A percentile compares a stretch with the other conserved stretches of the same genome.
phyloP scores from a whole-genome alignment of 2,888 invertebrate species.

The Epistrophe grossulariae region DNA sequence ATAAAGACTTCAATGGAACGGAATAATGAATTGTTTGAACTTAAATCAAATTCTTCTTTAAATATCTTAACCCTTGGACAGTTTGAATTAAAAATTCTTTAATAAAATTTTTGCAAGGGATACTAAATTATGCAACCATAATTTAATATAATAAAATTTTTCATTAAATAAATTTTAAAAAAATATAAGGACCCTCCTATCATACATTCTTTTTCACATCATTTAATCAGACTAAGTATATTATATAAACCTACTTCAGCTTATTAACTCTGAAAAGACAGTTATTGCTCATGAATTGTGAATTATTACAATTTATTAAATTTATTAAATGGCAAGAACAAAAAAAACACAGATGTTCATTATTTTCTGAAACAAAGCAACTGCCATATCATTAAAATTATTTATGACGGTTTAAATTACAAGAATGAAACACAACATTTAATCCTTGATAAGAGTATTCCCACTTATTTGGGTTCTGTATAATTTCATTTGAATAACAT shows the following conservation, averaged over 20 bases:
- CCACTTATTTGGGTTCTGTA: not conserved
- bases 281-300: constrained; percentile 3
- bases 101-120: too few relatives aligned
- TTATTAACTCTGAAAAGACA: not conserved
- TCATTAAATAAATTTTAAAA: not conserved
- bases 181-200: not conserved
- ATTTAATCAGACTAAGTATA: constrained; percentile 25
- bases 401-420: constrained; percentile 32
- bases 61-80: too few relatives aligned
- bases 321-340: constrained; percentile 5
- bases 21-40: too few relatives aligned
- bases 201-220: not conserved
- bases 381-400: constrained; percentile 39
- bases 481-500: not conserved
- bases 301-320: constrained; percentile 32
- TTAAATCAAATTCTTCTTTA: too few relatives aligned
- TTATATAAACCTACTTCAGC: not conserved
- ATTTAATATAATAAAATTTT: not conserved
- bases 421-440: constrained; percentile 17
- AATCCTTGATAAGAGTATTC: not conserved
- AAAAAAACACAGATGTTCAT: constrained; percentile 11
- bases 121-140: not conserved
- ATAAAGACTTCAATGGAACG: too few relatives aligned
- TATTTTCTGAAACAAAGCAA: constrained; percentile 11
- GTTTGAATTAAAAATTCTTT: too few relatives aligned